A percentile compares a stretch with the other conserved stretches of the same genome.
Evolutionary conservation across 2,888 invertebrate species (phyloP).

Genomic region (Dynastes grantii): DNA sequence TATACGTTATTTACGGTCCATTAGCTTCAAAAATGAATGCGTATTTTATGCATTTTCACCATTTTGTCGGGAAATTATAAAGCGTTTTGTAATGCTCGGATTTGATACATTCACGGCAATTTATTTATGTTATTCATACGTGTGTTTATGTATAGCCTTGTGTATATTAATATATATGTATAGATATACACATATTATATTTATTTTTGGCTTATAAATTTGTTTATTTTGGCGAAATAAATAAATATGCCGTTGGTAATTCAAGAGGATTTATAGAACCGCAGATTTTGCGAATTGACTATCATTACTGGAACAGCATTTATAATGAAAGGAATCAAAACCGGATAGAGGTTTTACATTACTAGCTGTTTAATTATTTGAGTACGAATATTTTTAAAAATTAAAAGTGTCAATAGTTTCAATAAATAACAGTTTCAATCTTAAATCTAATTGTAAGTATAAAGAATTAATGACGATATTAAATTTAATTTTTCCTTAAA

Average conservation of each 20-base stretch:
- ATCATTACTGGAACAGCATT: neutral
- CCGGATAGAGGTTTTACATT: no score
- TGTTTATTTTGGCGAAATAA: conserved; percentile 10
- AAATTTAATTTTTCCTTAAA: no score
- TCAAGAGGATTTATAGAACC: neutral
- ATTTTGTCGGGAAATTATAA: conserved; percentile 30
- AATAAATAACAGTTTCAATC: no score
- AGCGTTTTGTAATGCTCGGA: conserved; percentile 19
- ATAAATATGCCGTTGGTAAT: conserved; percentile 11
- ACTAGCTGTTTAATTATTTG: no score
- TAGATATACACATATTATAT: neutral
- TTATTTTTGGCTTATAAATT: conserved; percentile 11
- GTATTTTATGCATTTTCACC: conserved; percentile 34
- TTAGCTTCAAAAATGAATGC: conserved; percentile 27
- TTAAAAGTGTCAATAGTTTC: neutral
- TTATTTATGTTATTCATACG: neutral
- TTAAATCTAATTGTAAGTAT: no score
- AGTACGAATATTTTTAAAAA: neutral
- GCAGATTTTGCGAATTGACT: neutral
- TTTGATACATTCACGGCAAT: conserved; percentile 10
- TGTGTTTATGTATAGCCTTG: no score
- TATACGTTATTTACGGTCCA: conserved; percentile 19
- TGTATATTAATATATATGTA: no score
- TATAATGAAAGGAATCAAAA: no score
- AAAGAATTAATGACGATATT: no score